Percentiles rank a stretch among this genome's conserved stretches.
Conservation (phyloP, 2,113 vertebrate genomes). For the Eclectus roratus region DNA sequence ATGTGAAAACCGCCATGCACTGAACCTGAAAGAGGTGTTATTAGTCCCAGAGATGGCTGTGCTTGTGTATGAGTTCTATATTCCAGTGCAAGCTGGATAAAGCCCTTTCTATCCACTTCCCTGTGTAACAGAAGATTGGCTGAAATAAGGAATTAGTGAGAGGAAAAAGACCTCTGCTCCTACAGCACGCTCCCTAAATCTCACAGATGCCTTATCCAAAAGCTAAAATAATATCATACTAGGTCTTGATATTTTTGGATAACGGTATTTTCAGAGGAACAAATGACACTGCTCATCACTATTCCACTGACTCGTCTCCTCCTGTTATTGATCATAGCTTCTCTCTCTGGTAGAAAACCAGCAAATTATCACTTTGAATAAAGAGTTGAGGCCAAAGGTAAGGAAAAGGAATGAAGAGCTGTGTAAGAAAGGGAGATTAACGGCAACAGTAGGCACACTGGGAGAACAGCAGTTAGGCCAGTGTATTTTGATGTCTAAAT, state of each 20-base stretch:
- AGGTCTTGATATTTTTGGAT: slow-evolving; percentile 42
- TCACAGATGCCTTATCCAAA: background rate
- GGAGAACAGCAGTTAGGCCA: slow-evolving; percentile 42
- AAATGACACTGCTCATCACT: slow-evolving; percentile 55
- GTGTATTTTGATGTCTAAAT: slow-evolving; percentile 34
- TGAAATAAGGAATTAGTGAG: slow-evolving; percentile 1
- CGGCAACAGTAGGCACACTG: slow-evolving; percentile 34
- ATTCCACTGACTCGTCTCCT: slow-evolving; percentile 47
- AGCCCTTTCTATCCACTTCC: background rate
- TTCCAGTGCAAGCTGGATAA: background rate
- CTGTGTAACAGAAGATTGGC: background rate
- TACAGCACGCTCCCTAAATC: background rate
- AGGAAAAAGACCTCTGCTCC: background rate
- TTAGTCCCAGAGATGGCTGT: background rate
- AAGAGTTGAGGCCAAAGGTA: slow-evolving; percentile 60
- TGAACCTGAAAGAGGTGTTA: background rate
- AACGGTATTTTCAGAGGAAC: slow-evolving; percentile 15
- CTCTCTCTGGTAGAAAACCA: slow-evolving; percentile 34
- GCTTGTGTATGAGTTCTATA: background rate
- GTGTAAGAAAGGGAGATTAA: slow-evolving; percentile 55
- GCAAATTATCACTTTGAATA: slow-evolving; percentile 67
- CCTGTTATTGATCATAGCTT: slow-evolving; percentile 65
- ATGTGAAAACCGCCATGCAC: background rate
- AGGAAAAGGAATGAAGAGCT: slow-evolving; percentile 52
- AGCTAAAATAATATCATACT: slow-evolving; percentile 20